A percentile compares a stretch with the other conserved stretches of the same genome.
These are phyloP conservation scores for Corella eumyota DNA, from an alignment of 23 tunicate species.

Conservation along the genomic window DNA sequence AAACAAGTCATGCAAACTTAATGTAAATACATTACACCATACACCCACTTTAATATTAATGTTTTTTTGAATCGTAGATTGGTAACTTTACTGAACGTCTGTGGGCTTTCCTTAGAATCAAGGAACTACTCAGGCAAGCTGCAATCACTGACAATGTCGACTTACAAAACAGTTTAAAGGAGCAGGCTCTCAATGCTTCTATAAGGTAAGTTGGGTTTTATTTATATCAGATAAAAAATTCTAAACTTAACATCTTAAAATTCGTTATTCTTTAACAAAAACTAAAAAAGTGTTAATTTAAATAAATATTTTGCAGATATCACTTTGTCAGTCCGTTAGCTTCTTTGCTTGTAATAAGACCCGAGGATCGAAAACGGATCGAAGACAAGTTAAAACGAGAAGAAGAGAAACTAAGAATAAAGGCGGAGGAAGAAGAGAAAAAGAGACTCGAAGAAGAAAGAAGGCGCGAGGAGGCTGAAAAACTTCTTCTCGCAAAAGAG, in stretches of 20 bases:
- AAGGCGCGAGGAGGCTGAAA: constrained; percentile 14
- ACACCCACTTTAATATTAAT: too few relatives aligned
- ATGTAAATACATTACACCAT: too few relatives aligned
- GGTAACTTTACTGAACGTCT: constrained; percentile 44
- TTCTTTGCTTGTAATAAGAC: constrained; percentile 41
- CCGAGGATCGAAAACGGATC: constrained; percentile 34
- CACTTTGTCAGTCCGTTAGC: constrained; percentile 68
- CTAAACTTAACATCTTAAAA: too few relatives aligned
- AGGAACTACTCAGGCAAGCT: constrained; percentile 32
- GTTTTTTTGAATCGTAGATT: too few relatives aligned
- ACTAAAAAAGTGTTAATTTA: too few relatives aligned
- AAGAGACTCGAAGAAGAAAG: constrained; percentile 7
- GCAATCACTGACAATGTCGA: constrained; percentile 23
- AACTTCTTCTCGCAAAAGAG: neutral
- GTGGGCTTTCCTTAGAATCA: constrained; percentile 64
- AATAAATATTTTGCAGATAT: constrained; percentile 47
- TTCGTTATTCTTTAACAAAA: too few relatives aligned
- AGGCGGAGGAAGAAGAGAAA: constrained; percentile 8
- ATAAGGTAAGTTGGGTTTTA: constrained; percentile 47
- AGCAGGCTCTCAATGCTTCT: constrained; percentile 67
- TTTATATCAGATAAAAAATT: neutral
- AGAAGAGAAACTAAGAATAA: constrained; percentile 12
- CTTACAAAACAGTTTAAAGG: constrained; percentile 13
- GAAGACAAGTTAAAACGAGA: constrained; percentile 33
- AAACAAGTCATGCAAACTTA: too few relatives aligned